A percentile compares a stretch with the other conserved stretches of the same genome.
Conservation (phyloP, 2,113 vertebrate species). For the Theropithecus gelada region DNA sequence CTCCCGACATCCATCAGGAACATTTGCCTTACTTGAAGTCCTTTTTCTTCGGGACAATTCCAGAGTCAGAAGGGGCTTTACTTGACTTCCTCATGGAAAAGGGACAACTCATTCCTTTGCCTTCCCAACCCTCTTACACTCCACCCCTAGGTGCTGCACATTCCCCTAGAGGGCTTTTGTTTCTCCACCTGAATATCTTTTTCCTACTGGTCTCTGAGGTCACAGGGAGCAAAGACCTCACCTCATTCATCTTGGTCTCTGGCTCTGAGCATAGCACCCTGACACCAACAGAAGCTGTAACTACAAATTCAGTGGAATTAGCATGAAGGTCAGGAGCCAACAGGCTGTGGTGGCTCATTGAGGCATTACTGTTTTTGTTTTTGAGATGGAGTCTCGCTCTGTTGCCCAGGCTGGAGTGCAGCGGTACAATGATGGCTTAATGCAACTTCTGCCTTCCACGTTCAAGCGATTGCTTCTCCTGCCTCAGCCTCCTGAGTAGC, state of each 20-base stretch:
- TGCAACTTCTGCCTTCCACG: too few relatives aligned
- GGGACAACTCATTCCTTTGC: not conserved
- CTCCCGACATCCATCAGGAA: too few relatives aligned
- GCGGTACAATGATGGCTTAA: too few relatives aligned
- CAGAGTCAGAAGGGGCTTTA: not conserved
- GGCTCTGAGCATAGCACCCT: not conserved
- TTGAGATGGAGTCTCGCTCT: too few relatives aligned
- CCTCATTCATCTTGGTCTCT: not conserved
- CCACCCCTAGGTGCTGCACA: too few relatives aligned
- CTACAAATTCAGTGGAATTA: not conserved
- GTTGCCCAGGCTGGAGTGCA: too few relatives aligned
- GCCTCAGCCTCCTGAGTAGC: too few relatives aligned
- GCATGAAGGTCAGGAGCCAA: not conserved
- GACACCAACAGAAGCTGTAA: too few relatives aligned
- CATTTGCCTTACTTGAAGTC: not conserved
- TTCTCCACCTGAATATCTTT: not conserved
- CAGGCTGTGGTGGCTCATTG: not conserved
- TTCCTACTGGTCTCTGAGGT: not conserved
- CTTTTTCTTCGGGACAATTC: not conserved
- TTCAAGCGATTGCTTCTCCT: too few relatives aligned
- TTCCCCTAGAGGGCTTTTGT: accelerated
- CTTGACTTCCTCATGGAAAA: not conserved
- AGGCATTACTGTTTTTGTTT: not conserved
- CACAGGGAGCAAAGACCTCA: not conserved
- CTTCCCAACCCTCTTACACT: too few relatives aligned